phyloP scores from a whole-genome alignment of 2,797 vertebrate genomes.

The Sebastes miniatus region DNA sequence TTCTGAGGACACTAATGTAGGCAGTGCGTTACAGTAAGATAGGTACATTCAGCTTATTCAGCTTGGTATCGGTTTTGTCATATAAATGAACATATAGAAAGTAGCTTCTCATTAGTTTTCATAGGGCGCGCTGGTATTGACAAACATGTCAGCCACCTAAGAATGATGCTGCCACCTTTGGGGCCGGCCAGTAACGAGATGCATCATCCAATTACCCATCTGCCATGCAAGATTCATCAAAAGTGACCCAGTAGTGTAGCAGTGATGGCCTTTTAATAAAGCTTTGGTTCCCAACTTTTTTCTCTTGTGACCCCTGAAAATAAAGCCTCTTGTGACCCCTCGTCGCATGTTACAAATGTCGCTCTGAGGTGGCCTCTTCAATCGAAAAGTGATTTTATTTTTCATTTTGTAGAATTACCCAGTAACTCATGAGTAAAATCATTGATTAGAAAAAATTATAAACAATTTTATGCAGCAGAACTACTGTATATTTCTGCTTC shows the following conservation, averaged over 20 bases:
- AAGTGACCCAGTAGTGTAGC: background rate
- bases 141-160: background rate
- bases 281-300: no score
- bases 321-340: no score
- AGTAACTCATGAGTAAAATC: fast-evolving
- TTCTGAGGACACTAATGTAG: background rate
- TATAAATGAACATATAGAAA: background rate
- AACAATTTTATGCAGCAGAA: no score
- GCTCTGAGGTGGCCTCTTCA: no score
- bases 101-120: background rate
- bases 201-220: background rate
- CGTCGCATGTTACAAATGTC: fast-evolving
- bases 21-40: background rate
- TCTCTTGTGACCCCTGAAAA: no score
- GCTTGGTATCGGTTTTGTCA: background rate
- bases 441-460: no score
- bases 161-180: constrained; percentile 6
- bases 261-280: background rate
- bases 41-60: background rate
- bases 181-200: background rate
- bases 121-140: constrained; percentile 2
- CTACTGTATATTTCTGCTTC: no score
- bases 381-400: no score
- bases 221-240: background rate
- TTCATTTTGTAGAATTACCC: no score